Percentiles rank a stretch among this genome's conserved stretches.
These are phyloP conservation scores for Artemia sp. DNA, from an alignment of 2,888 invertebrate genomes.

Conservation along the genomic window DNA sequence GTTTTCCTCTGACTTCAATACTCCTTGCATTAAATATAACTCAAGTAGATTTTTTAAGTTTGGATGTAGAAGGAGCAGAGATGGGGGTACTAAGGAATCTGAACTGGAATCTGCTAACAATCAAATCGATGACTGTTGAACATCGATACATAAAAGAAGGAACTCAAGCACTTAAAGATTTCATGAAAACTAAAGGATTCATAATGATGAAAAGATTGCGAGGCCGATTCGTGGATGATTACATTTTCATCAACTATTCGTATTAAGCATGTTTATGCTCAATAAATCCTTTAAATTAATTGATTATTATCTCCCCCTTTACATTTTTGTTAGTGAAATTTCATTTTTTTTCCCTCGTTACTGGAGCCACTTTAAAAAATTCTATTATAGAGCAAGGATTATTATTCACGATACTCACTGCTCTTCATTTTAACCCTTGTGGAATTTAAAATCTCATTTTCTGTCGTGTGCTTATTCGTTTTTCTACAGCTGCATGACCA, in stretches of 20 bases:
- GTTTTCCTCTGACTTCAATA: conserved; percentile 1
- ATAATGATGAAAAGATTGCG: neutral
- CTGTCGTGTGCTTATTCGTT: too few species aligned
- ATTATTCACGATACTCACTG: too few species aligned
- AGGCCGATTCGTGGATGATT: neutral
- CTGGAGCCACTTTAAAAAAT: too few species aligned
- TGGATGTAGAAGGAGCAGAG: neutral
- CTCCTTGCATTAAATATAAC: neutral
- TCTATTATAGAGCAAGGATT: too few species aligned
- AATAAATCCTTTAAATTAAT: too few species aligned
- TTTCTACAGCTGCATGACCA: too few species aligned
- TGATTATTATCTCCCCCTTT: too few species aligned
- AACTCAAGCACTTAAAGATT: conserved; percentile 1
- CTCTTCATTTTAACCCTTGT: too few species aligned
- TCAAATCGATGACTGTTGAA: neutral
- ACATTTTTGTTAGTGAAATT: too few species aligned
- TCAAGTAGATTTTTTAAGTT: conserved; percentile 6
- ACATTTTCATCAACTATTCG: neutral
- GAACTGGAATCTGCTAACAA: neutral
- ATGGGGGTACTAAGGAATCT: neutral
- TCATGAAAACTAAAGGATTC: neutral
- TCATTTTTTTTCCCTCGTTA: too few species aligned
- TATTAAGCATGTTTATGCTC: too few species aligned
- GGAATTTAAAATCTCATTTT: too few species aligned
- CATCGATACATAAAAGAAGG: neutral